Evolutionary conservation across 2,888 invertebrate species (phyloP).

Genomic region (Diadromus collaris): DNA sequence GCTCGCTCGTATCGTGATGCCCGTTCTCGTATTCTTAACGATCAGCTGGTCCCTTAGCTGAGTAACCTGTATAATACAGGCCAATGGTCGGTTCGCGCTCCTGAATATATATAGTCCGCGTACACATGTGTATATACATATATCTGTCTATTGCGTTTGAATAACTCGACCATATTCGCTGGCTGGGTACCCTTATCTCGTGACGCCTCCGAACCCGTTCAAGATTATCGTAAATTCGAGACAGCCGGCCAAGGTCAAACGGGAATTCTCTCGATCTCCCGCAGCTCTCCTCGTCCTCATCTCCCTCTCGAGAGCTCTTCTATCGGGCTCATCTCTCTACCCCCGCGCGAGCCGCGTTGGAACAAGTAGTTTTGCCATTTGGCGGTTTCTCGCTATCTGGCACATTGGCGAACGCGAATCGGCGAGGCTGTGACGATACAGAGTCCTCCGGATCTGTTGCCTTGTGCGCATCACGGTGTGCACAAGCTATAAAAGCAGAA

Average conservation of each 20-base stretch:
- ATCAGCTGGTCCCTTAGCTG: slow-evolving; percentile 47
- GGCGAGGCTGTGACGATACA: neutral
- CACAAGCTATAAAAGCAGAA: slow-evolving; percentile 32
- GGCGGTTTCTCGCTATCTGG: slow-evolving; percentile 28
- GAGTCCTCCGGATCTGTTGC: slow-evolving; percentile 2
- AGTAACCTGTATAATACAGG: slow-evolving; percentile 55
- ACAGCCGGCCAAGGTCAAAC: slow-evolving; percentile 55
- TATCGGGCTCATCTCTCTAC: neutral
- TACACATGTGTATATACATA: neutral
- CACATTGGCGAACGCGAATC: slow-evolving; percentile 4
- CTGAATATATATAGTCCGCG: neutral
- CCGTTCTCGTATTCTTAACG: slow-evolving; percentile 48
- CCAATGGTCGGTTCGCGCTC: slow-evolving; percentile 42
- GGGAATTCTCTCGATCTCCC: slow-evolving; percentile 44
- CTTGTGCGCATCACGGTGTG: slow-evolving; percentile 5
- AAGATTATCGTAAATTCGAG: slow-evolving; percentile 58
- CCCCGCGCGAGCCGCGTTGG: slow-evolving; percentile 17
- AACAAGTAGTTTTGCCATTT: slow-evolving; percentile 51
- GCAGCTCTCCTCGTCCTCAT: slow-evolving; percentile 34
- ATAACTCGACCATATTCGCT: slow-evolving; percentile 56
- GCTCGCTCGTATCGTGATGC: slow-evolving; percentile 22
- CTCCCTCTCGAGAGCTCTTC: neutral
- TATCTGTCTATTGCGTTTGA: slow-evolving; percentile 38
- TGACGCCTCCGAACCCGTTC: slow-evolving; percentile 56
- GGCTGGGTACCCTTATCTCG: slow-evolving; percentile 54